A percentile compares a stretch with the other conserved stretches of the same genome.
Evolutionary conservation across 2,113 vertebrate genomes (phyloP).

Genomic region (Amphiprion ocellaris): DNA sequence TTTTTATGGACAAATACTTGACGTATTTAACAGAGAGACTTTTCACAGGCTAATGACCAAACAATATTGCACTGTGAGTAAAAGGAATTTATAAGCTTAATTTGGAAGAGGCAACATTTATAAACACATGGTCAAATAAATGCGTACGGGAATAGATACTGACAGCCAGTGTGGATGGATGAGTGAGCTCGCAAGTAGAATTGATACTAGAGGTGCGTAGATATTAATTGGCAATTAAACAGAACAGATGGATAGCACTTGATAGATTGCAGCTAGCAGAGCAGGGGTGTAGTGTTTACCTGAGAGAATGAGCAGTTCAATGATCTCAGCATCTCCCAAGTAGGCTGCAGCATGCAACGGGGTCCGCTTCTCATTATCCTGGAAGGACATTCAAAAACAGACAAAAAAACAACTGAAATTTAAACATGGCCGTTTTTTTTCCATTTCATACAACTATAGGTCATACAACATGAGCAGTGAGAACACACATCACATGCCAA

Average conservation of each 20-base stretch:
- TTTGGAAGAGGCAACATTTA: not conserved
- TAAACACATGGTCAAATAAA: not conserved
- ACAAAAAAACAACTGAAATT: slow-evolving; percentile 2
- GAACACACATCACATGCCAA: not conserved
- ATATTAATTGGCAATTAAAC: slow-evolving; percentile 9
- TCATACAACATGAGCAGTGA: not conserved
- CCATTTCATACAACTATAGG: not conserved
- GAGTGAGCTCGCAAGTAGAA: not conserved
- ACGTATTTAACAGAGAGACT: too few relatives aligned
- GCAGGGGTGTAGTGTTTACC: slow-evolving; percentile 82
- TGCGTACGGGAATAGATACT: not conserved
- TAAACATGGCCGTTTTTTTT: not conserved
- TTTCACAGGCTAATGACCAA: too few relatives aligned
- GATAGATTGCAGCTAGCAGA: not conserved
- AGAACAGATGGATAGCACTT: not conserved
- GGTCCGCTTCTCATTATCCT: slow-evolving; percentile 98
- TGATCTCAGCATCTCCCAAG: slow-evolving; percentile 97
- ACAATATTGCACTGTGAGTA: too few relatives aligned
- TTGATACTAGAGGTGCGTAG: not conserved
- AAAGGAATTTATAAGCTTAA: too few relatives aligned
- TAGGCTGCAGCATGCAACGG: slow-evolving; percentile 98
- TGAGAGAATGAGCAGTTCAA: slow-evolving; percentile 98
- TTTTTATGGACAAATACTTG: not conserved
- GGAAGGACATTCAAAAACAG: slow-evolving; percentile 25
- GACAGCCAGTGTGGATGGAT: slow-evolving; percentile 2